Evolutionary conservation across 2,113 vertebrate species (phyloP).

Genomic region (Phainopepla nitens): DNA sequence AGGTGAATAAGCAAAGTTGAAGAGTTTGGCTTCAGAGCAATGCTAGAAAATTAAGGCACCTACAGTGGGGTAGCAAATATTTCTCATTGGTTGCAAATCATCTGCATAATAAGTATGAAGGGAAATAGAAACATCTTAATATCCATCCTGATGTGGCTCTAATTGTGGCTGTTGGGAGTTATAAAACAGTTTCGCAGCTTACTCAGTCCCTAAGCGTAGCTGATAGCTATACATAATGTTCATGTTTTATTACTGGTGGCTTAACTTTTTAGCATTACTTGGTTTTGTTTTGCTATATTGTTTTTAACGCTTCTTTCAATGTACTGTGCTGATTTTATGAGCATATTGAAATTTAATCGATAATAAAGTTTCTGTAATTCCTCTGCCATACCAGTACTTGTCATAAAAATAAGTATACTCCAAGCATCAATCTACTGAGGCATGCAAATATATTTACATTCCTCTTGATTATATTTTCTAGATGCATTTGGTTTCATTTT

Average conservation of each 20-base stretch:
- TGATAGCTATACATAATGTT: not conserved
- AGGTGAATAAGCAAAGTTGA: not conserved
- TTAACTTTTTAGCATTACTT: not conserved
- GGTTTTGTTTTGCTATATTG: not conserved
- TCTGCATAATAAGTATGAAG: not conserved
- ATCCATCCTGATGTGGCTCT: not conserved
- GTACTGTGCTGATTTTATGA: not conserved
- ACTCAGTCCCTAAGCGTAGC: not conserved
- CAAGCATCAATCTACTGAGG: not conserved
- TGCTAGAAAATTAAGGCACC: not conserved
- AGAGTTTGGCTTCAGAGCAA: not conserved
- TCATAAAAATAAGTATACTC: not conserved
- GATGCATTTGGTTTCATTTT: not conserved
- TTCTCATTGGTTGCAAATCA: constrained; percentile 5
- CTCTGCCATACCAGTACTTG: not conserved
- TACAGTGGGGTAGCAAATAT: not conserved
- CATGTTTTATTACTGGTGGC: not conserved
- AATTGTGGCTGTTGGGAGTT: constrained; percentile 2
- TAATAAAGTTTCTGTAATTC: not conserved
- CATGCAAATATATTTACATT: not conserved
- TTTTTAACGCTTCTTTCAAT: not conserved
- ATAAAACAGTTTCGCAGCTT: not conserved
- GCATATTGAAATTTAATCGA: not conserved
- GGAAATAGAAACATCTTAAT: not conserved
- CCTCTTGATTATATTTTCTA: not conserved